A percentile compares a stretch with the other conserved stretches of the same genome.
phyloP scores from a whole-genome alignment of 2,888 invertebrate species.

The Aphrophora alni region DNA sequence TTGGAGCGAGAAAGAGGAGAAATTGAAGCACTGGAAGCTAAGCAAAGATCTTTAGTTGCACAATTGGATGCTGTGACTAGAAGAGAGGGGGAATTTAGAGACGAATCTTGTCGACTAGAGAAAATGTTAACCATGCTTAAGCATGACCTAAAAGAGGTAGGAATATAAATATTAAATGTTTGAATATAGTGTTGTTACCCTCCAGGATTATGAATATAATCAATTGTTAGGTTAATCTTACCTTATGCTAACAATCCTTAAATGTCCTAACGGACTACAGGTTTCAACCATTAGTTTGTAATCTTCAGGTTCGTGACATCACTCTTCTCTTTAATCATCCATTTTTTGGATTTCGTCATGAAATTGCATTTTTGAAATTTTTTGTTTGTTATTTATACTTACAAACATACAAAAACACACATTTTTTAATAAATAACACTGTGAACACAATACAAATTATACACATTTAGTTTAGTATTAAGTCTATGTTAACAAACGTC shows the following conservation, averaged over 20 bases:
- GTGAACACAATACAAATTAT: no score
- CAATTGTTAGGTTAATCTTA: no score
- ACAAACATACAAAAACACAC: neutral
- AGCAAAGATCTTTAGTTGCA: constrained; percentile 72
- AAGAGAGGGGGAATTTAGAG: constrained; percentile 78
- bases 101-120: constrained; percentile 83
- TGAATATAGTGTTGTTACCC: neutral
- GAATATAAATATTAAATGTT: neutral
- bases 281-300: no score
- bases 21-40: constrained; percentile 75
- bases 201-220: no score
- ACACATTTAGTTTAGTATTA: no score
- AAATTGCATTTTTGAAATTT: no score
- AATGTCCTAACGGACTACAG: no score
- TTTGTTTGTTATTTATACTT: no score
- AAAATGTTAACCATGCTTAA: constrained; percentile 84
- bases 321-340: neutral
- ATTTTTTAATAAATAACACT: neutral
- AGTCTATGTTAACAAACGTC: no score
- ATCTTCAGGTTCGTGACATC: no score
- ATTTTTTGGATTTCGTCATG: no score
- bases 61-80: constrained; percentile 80
- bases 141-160: constrained; percentile 86
- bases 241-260: no score
- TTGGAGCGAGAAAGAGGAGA: constrained; percentile 77